A percentile compares a stretch with the other conserved stretches of the same genome.
These are phyloP conservation scores for Carlito syrichta DNA, from an alignment of 2,113 vertebrate species.

Conservation along the genomic window DNA sequence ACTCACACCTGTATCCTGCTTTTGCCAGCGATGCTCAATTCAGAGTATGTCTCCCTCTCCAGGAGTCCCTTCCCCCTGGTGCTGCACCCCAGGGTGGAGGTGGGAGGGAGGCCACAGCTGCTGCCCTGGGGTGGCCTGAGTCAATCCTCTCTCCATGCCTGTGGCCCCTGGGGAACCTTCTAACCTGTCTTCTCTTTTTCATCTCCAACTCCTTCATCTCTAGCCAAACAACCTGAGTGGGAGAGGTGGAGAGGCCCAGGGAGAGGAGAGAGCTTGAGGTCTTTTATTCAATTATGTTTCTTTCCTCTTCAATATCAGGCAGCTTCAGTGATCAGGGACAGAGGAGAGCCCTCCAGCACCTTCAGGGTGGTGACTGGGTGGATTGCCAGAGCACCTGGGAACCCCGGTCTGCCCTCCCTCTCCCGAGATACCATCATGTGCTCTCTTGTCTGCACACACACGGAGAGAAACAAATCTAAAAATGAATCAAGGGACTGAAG, in stretches of 20 bases:
- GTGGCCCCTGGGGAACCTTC: no score
- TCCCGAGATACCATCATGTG: neutral
- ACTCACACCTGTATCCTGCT: neutral
- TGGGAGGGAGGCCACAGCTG: fast-evolving
- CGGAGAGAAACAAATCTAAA: constrained; percentile 65
- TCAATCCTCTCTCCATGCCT: neutral
- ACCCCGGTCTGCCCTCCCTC: neutral
- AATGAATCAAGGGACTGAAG: constrained; percentile 64
- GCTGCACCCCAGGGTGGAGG: neutral
- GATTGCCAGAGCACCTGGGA: neutral
- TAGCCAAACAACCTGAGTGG: neutral
- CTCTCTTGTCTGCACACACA: constrained; percentile 42
- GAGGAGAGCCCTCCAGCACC: neutral
- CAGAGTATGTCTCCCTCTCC: neutral
- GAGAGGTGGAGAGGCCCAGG: neutral
- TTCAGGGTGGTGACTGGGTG: neutral
- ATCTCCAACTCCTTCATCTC: neutral
- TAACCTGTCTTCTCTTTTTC: neutral
- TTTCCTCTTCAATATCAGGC: neutral
- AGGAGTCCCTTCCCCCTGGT: neutral
- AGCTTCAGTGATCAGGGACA: neutral
- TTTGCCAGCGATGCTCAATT: neutral
- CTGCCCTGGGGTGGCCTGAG: neutral
- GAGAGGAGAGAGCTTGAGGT: neutral
- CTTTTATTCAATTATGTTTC: constrained; percentile 5